Evolutionary conservation across 2,797 vertebrate genomes (phyloP), one percentile per base, ranked within the genome.

Genomic region (Trematomus bernacchii): DNA sequence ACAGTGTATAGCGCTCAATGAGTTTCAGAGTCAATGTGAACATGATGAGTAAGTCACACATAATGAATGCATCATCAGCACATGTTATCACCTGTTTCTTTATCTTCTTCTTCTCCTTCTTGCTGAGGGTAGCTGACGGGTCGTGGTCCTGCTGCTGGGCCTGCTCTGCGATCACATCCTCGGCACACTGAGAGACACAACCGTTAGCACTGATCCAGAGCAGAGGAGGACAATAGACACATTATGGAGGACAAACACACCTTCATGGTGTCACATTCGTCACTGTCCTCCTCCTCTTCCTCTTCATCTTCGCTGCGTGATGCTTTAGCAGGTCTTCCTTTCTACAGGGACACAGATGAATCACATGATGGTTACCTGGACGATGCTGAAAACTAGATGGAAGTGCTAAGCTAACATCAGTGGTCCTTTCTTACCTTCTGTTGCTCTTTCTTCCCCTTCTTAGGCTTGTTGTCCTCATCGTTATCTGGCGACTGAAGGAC

Each of bases 31-130:
- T 9, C 33, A 37, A 37, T 37, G 33, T 37, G 33, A 37, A 37
- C 33, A 37, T 9, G 33, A 6, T 37, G 33, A 37, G 27, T 27
- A 27, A 27, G 27, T 27, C 27, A 27, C 27, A 27, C 27, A 27
- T 23, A 23, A 23, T 51, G 4, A 33, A 33, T 55, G 27, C 53
- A 33, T 55, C 27, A 15, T 55, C 23, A 10, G 23, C 23, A 55
- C 10, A 1, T 16, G 15, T 3, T 21, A 18, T n/a, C 76, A 97
- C 97, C 95, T 90, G 90, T 73, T 98, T 98, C 87, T 98, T 98
- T 18, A 95, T 94, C 87, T 97, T 97, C 79, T 98, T 98, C 78
- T 96, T 98, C 75, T 98, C 97, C 79, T 98, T 98, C 73, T 97
- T 98, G 90, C 94, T 98, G 2, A 98, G 75, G 60, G 97, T 95